Evolutionary conservation across 2,113 vertebrate genomes (phyloP).

Genomic region (Leptocoma aspasia): DNA sequence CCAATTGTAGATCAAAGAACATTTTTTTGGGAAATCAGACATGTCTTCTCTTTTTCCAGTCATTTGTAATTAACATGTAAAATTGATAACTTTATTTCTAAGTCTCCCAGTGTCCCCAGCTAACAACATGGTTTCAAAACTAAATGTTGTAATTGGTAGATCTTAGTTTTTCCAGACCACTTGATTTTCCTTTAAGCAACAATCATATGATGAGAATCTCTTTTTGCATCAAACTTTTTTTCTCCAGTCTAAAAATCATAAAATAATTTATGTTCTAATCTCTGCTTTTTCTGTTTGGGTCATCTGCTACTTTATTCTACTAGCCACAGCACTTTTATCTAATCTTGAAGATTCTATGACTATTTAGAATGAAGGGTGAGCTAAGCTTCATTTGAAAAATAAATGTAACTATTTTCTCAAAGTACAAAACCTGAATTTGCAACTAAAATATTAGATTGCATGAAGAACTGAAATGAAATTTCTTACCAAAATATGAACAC

Average conservation of each 20-base stretch:
- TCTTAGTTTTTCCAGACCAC: background rate
- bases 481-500: background rate
- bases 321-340: background rate
- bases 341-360: background rate
- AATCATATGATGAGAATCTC: background rate
- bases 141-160: background rate
- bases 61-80: background rate
- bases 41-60: background rate
- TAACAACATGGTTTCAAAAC: background rate
- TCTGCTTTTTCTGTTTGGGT: background rate
- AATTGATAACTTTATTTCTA: background rate
- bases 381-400: background rate
- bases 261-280: background rate
- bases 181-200: background rate
- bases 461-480: background rate
- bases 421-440: background rate
- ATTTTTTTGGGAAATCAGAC: background rate
- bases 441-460: background rate
- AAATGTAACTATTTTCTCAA: background rate
- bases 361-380: background rate
- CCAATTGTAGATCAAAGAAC: background rate
- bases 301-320: background rate
- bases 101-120: fast-evolving
- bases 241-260: background rate
- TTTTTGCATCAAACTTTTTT: background rate